These are phyloP conservation scores for Erpobdella octoculata DNA, from an alignment of 2,888 invertebrate species.

Conservation along the genomic window DNA sequence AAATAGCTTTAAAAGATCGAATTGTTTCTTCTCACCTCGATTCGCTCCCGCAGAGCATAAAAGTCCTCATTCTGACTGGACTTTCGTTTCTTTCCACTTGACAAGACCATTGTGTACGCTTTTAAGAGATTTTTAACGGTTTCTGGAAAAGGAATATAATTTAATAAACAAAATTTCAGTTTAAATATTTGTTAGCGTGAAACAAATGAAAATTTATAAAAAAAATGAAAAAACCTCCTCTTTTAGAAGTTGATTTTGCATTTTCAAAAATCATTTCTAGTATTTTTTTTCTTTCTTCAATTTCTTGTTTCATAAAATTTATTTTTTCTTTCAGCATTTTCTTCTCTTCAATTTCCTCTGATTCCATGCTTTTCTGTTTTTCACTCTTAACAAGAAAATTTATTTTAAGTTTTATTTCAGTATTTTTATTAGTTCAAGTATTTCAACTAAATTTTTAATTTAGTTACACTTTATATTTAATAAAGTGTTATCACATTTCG, in stretches of 20 bases:
- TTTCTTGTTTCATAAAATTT: neutral
- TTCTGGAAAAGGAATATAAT: neutral
- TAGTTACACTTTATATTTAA: no score
- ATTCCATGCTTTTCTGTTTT: neutral
- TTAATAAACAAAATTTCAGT: neutral
- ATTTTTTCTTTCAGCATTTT: conserved; percentile 13
- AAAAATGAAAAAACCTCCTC: neutral
- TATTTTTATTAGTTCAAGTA: no score
- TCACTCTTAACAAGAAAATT: neutral
- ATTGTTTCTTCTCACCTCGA: neutral
- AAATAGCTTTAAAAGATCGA: neutral
- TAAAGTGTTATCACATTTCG: no score
- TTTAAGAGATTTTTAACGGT: neutral
- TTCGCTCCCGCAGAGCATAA: neutral
- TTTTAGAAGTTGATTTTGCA: neutral
- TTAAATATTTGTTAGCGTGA: neutral
- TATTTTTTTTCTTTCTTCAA: neutral
- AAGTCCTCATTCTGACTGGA: neutral
- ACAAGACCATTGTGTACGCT: neutral
- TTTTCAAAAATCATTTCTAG: neutral
- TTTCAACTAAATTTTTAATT: no score
- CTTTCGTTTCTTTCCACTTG: neutral
- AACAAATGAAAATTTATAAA: neutral
- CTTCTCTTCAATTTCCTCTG: neutral
- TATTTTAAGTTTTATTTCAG: no score